Percentiles rank a stretch among this genome's conserved stretches.
Conservation (phyloP, 2,113 vertebrate species). For the Lethenteron camtschaticum region DNA sequence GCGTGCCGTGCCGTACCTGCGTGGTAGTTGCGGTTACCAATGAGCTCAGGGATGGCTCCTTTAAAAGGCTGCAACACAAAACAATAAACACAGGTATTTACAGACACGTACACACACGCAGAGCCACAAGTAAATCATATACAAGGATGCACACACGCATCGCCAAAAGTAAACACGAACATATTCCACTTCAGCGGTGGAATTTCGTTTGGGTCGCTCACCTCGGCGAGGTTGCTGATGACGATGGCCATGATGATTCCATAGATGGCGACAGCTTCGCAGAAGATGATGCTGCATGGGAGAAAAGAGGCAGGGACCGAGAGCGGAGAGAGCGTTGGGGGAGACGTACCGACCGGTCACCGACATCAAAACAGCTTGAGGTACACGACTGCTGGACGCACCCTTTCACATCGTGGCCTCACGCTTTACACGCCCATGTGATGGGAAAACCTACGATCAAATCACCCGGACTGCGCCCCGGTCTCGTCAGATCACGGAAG, state of each 20-base stretch:
- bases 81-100: too few species aligned
- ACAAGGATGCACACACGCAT: too few species aligned
- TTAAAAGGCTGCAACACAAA: conserved; percentile 32
- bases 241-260: conserved; percentile 99
- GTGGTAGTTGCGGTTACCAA: conserved; percentile 69
- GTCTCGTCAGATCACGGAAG: too few species aligned
- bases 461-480: not conserved
- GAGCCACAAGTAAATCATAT: too few species aligned
- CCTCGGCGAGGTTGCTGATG: conserved; percentile 95
- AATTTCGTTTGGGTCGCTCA: conserved; percentile 16
- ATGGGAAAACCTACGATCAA: not conserved
- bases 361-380: not conserved
- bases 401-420: too few species aligned
- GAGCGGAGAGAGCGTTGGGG: too few species aligned
- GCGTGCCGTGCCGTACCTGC: conserved; percentile 32
- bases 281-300: conserved; percentile 71
- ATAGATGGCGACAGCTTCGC: conserved; percentile 94
- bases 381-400: not conserved
- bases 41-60: conserved; percentile 53
- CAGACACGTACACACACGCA: too few species aligned
- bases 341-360: too few species aligned
- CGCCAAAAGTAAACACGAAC: too few species aligned
- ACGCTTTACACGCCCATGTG: not conserved
- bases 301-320: not conserved
- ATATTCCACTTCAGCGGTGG: too few species aligned